Conservation (phyloP, 1,140 invertebrate genomes). For the Macrostomum lignano region DNA sequence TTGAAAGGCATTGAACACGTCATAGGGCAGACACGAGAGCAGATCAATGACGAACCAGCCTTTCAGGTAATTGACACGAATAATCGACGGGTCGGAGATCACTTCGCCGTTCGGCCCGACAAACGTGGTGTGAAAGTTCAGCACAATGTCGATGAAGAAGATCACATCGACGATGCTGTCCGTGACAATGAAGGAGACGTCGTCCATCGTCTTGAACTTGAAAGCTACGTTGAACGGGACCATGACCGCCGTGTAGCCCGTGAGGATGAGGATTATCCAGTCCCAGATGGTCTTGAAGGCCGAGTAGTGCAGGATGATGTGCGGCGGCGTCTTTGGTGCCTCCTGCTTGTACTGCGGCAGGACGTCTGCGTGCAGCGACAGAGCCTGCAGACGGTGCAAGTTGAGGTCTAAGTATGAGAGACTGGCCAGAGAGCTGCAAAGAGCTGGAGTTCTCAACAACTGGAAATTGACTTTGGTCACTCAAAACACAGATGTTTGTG, state of each 20-base stretch:
- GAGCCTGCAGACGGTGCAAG: background rate
- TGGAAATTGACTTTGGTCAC: background rate
- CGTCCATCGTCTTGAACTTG: slow-evolving; percentile 95
- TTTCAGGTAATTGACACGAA: slow-evolving; percentile 83
- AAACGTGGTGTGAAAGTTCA: slow-evolving; percentile 99
- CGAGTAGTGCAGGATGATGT: slow-evolving; percentile 91
- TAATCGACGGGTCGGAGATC: slow-evolving; percentile 19
- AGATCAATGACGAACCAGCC: slow-evolving; percentile 99
- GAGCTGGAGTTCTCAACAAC: background rate
- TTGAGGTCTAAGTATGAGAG: background rate
- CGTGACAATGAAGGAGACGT: slow-evolving; percentile 67
- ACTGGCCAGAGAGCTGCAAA: background rate
- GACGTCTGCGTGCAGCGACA: slow-evolving; percentile 36
- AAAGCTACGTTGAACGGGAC: slow-evolving; percentile 99
- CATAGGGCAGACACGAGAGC: slow-evolving; percentile 89
- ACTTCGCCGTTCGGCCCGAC: slow-evolving; percentile 77
- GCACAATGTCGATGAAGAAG: slow-evolving; percentile 98
- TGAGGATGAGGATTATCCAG: slow-evolving; percentile 95
- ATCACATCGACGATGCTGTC: slow-evolving; percentile 90
- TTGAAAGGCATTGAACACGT: slow-evolving; percentile 99
- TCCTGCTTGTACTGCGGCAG: slow-evolving; percentile 96
- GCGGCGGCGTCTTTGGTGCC: slow-evolving; percentile 93
- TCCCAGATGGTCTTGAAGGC: slow-evolving; percentile 97
- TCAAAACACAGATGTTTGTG: slow-evolving; percentile 13
- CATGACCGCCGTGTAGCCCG: slow-evolving; percentile 99